Percentiles rank a stretch among this genome's conserved stretches.
Evolutionary conservation across 2,113 vertebrate genomes (phyloP).

Genomic region (Centrocercus urophasianus): DNA sequence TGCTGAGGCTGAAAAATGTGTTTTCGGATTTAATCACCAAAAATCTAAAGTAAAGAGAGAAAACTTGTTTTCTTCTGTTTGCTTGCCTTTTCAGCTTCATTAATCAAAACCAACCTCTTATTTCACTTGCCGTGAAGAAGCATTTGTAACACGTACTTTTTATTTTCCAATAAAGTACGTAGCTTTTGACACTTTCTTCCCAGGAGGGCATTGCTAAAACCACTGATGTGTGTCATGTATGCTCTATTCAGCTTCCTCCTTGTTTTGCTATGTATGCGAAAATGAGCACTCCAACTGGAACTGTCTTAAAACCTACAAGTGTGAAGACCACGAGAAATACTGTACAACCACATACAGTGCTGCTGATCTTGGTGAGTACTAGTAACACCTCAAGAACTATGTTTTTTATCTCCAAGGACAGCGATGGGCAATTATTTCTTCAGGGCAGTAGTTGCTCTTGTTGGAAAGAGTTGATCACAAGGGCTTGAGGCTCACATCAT

Average conservation of each 20-base stretch:
- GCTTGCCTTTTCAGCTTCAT: not conserved
- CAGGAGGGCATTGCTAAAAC: not conserved
- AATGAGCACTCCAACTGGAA: constrained; percentile 66
- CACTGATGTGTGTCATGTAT: not conserved
- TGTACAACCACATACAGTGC: constrained; percentile 37
- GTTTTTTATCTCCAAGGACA: not conserved
- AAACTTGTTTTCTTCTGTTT: not conserved
- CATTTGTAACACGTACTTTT: not conserved
- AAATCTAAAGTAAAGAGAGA: not conserved
- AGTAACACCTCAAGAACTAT: not conserved
- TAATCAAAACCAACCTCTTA: not conserved
- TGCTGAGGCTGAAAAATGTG: not conserved
- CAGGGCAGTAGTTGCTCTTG: not conserved
- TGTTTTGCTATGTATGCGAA: constrained; percentile 39
- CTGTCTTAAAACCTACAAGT: constrained; percentile 59
- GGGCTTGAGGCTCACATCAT: not conserved
- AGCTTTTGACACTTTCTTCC: not conserved
- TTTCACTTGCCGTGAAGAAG: not conserved
- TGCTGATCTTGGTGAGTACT: constrained; percentile 8
- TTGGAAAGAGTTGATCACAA: not conserved
- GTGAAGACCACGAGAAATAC: constrained; percentile 43
- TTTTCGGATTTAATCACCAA: not conserved
- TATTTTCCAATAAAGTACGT: not conserved
- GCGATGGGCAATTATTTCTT: not conserved
- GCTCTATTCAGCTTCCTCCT: constrained; percentile 18